These are phyloP conservation scores for Rhagonycha lutea DNA, from an alignment of 2,888 invertebrate genomes.

Conservation along the genomic window DNA sequence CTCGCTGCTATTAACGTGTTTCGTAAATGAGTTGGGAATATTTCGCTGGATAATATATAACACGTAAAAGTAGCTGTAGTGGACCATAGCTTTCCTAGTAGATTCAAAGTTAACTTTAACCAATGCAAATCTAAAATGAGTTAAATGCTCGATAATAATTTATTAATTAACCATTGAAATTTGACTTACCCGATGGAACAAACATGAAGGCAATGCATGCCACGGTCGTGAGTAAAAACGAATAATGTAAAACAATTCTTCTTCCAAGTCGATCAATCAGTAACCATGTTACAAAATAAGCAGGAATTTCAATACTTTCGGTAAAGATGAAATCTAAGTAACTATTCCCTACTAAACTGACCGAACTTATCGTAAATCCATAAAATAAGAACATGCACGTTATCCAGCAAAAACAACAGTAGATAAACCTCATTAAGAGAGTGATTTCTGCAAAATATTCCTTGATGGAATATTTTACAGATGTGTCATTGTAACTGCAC, in stretches of 20 bases:
- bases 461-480: background rate
- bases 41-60: conserved; percentile 70
- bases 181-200: conserved; percentile 57
- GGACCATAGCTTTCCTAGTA: conserved; percentile 69
- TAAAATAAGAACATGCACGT: conserved; percentile 80
- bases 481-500: background rate
- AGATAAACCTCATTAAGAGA: conserved; percentile 60
- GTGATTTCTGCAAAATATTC: conserved; percentile 36
- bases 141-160: background rate
- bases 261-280: conserved; percentile 68
- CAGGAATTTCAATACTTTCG: conserved; percentile 73
- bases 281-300: conserved; percentile 67
- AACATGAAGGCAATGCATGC: conserved; percentile 65
- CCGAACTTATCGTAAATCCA: conserved; percentile 78
- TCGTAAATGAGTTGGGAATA: conserved; percentile 68
- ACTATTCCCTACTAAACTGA: conserved; percentile 73
- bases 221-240: conserved; percentile 65
- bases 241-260: conserved; percentile 64
- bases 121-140: conserved; percentile 58
- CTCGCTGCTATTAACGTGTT: conserved; percentile 67
- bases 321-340: conserved; percentile 77
- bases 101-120: conserved; percentile 58
- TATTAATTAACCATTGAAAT: background rate
- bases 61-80: conserved; percentile 67
- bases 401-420: conserved; percentile 79